Base-by-base conservation (phyloP, 2,797 vertebrate species). In the Centropyge bicolor region DNA sequence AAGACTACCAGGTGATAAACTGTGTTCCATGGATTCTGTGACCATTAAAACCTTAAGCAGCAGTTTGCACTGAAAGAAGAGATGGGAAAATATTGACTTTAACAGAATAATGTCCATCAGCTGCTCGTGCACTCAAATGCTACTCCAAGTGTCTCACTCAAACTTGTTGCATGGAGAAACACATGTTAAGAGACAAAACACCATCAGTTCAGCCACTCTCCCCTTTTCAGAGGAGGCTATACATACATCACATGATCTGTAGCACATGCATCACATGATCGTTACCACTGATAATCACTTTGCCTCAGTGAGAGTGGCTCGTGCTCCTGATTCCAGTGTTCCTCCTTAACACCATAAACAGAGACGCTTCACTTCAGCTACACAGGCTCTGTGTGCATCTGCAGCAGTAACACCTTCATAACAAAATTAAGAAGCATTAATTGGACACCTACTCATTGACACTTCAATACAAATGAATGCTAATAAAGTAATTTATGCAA, bases 251-350 rank as follows among this genome's bases (percentile, higher is more conserved):
- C 87, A 89, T 89, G 90, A 90, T 90, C 82, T 86, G 84, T 56
- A 67, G 62, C 78, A 63, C 74, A 88, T 73, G 82, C 72, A 81
- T 91, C 90, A 90, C 85, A 91, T 89, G 89, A 91, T 90, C 86
- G 85, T 83, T 83, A 84, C 66, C 79, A 49, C 79, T 86, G 78
- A 85, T 81, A 87, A 94, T 93, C 86, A 84, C 82, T 93, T 90
- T 78, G 70, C 84, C 72, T 78, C 70, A 56, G 77, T 48, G 76
- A 81, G 68, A 78, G 60, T 24, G 68, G 48, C 9, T 70, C 67
- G 80, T 61, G 80, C 79, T 75, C 68, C 68, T 14, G 73, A 55
- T 80, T 85, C 64, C 69, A 59, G 6, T 63, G 55, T 35, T 82
- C 64, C 54, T 74, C 67, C 70, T 46, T 3, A 69, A 80, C 73